A percentile compares a stretch with the other conserved stretches of the same genome.
Conservation (phyloP, 2,888 invertebrate species). For the Euphydryas editha region DNA sequence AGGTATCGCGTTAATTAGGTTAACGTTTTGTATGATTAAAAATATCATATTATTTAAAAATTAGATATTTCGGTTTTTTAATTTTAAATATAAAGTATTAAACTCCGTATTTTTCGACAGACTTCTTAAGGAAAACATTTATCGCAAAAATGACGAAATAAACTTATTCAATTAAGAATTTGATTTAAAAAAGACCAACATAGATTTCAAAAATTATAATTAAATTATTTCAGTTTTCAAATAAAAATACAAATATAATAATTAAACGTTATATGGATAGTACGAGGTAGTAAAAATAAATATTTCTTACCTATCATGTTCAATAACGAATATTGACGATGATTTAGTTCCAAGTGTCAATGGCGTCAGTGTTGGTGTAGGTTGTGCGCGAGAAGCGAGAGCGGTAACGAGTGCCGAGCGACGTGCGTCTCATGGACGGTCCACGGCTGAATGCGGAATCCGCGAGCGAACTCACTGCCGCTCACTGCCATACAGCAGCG, state of each 20-base stretch:
- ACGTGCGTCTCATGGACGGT: constrained; percentile 68
- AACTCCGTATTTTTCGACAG: too few relatives aligned
- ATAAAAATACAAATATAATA: not conserved
- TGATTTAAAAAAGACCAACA: not conserved
- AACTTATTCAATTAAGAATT: not conserved
- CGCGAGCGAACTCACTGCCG: constrained; percentile 42
- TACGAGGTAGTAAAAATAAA: constrained; percentile 36
- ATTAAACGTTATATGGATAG: not conserved
- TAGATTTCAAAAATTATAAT: not conserved
- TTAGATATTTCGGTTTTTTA: too few relatives aligned
- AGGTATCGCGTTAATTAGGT: not conserved
- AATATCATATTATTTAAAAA: too few relatives aligned
- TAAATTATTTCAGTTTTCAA: constrained; percentile 7
- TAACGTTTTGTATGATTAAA: not conserved
- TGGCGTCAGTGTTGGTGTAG: constrained; percentile 80
- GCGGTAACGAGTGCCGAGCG: constrained; percentile 46
- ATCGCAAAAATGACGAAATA: not conserved
- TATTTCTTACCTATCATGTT: constrained; percentile 76
- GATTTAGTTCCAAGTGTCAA: constrained; percentile 63
- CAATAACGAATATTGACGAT: constrained; percentile 64
- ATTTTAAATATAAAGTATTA: too few relatives aligned
- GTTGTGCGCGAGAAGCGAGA: constrained; percentile 66
- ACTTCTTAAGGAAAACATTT: not conserved
- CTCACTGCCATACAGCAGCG: constrained; percentile 29
- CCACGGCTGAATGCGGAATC: constrained; percentile 73